Percentiles rank a stretch among this genome's conserved stretches.
phyloP scores from a whole-genome alignment of 2,113 vertebrate genomes.

The Indicator indicator region DNA sequence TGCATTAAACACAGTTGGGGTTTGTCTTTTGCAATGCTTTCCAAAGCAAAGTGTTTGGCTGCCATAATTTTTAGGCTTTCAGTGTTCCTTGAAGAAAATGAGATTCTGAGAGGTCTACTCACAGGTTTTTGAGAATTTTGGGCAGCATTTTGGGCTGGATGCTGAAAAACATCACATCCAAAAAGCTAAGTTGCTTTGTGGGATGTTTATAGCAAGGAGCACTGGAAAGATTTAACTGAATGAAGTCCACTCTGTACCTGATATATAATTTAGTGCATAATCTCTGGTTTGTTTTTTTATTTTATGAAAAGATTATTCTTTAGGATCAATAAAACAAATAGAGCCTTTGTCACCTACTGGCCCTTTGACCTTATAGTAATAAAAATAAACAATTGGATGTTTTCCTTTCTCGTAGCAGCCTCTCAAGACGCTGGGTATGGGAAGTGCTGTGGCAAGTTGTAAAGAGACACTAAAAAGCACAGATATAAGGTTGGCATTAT shows the following conservation, averaged over 20 bases:
- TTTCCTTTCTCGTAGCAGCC: background rate
- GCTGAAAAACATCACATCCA: background rate
- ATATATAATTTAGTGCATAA: background rate
- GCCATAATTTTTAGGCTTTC: background rate
- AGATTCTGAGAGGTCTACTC: background rate
- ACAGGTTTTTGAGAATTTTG: background rate
- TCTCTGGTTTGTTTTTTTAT: background rate
- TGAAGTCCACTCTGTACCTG: background rate
- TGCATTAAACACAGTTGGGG: background rate
- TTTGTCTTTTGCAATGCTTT: background rate
- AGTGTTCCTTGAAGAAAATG: background rate
- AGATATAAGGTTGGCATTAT: background rate
- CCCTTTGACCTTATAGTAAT: background rate
- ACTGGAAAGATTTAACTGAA: background rate
- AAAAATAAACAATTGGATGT: background rate
- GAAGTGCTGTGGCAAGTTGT: background rate
- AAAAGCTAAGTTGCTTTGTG: background rate
- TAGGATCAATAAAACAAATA: background rate
- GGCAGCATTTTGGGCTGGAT: background rate
- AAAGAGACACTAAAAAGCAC: background rate
- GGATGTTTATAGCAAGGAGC: background rate
- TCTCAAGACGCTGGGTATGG: background rate
- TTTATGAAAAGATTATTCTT: background rate
- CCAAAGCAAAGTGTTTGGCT: background rate
- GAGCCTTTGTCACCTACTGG: background rate